Conservation (phyloP, 2,113 vertebrate genomes). For the Ictalurus furcatus region DNA sequence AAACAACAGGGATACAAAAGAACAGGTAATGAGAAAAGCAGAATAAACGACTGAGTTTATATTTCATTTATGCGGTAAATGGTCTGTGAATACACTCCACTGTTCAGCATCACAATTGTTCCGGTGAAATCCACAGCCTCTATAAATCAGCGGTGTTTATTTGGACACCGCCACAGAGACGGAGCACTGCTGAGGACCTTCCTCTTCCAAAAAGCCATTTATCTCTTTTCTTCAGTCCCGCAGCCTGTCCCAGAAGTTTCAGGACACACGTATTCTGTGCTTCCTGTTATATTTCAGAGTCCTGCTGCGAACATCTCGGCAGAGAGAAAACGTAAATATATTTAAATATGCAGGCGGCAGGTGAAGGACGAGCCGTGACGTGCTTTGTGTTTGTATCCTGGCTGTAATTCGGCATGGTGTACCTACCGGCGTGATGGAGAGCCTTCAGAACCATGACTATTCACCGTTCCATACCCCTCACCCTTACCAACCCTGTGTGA, state of each 20-base stretch:
- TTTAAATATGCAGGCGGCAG: slow-evolving; percentile 2
- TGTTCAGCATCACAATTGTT: not conserved
- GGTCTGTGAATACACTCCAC: not conserved
- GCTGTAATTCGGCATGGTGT: slow-evolving; percentile 24
- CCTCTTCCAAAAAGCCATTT: not conserved
- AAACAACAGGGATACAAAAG: not conserved
- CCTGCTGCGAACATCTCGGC: not conserved
- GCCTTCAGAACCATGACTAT: slow-evolving; percentile 60
- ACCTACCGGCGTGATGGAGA: not conserved
- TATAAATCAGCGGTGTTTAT: slow-evolving; percentile 24
- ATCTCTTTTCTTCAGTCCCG: not conserved
- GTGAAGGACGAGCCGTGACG: not conserved
- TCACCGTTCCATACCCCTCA: slow-evolving; percentile 69
- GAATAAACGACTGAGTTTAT: not conserved
- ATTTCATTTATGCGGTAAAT: not conserved
- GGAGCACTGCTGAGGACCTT: not conserved
- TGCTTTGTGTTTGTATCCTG: slow-evolving; percentile 20
- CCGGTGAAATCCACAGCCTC: not conserved
- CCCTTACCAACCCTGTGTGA: slow-evolving; percentile 64
- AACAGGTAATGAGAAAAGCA: not conserved
- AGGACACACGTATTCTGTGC: not conserved
- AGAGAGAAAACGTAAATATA: not conserved
- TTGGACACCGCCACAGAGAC: slow-evolving; percentile 4
- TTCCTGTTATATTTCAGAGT: not conserved
- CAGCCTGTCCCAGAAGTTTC: not conserved